Base-by-base conservation (phyloP, 2,888 invertebrate genomes). In the Lacanobia wlatinum region DNA sequence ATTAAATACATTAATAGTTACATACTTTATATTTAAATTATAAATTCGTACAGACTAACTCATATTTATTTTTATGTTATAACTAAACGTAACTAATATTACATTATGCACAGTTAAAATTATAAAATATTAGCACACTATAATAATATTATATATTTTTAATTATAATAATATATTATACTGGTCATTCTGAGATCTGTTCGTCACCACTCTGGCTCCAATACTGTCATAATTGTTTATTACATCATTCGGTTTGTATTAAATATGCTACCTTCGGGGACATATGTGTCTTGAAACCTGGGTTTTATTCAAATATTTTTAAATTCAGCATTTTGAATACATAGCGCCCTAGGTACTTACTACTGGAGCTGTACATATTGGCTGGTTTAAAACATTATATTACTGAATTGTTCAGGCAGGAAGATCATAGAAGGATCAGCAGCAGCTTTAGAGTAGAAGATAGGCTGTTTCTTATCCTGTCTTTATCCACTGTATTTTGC, bases 131-230 rank as follows among this genome's bases (percentile, higher is more conserved):
- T 89, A 90, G 90, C 90, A 90, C 89, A 87, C 90, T 92, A 90
- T 86, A 86, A 82, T 87, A 85, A 82, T 86, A 84, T 84, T 82
- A 84, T 90, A 85, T 84, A 86, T 87, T 85, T 84, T 85, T 84
- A 87, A 85, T 88, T 74, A 82, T 74, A 81, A 86, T 86, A 88
- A 88, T 89, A 89, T 88, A 89, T 88, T 93, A 95, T 95, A 96
- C 95, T 95, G 95, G 95, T 96, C 95, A 87, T 93, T 94, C 92
- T 95, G 95, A 96, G 95, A 96, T 96, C 95, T 94, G 92, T 90
- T 88, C 91, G 90, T 90, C 90, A 92, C 91, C 92, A 90, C 88
- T 88, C 93, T 91, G 92, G 90, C 93, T 92, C 90, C 92, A 93
- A 93, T 93, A 92, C 92, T 93, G 92, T 82, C 85, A 83, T 76